Conservation (phyloP, 1,140 invertebrate species). For the Drosophila auraria region DNA sequence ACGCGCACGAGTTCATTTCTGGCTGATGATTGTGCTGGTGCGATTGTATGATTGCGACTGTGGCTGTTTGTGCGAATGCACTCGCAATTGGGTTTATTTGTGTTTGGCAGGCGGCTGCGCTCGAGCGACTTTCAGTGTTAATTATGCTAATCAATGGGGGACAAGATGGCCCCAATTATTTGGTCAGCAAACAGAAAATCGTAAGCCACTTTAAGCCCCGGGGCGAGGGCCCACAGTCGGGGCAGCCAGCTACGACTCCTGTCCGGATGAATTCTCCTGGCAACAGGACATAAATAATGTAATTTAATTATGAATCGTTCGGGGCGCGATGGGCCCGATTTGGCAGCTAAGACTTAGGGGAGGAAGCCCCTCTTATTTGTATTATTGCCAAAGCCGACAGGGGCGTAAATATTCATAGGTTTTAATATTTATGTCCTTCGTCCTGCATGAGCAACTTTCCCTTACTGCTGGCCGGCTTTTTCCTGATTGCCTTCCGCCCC, state of each 20-base stretch:
- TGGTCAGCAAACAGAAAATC: slow-evolving; percentile 67
- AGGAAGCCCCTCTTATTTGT: slow-evolving; percentile 25
- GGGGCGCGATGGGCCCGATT: slow-evolving; percentile 36
- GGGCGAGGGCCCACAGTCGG: slow-evolving; percentile 35
- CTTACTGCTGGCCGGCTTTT: slow-evolving; percentile 17
- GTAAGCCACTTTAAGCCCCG: slow-evolving; percentile 73
- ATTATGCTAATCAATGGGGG: slow-evolving; percentile 57
- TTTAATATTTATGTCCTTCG: slow-evolving; percentile 59
- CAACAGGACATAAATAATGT: slow-evolving; percentile 73
- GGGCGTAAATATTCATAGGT: slow-evolving; percentile 69
- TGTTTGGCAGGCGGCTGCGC: slow-evolving; percentile 23
- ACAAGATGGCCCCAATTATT: slow-evolving; percentile 64
- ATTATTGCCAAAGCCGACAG: slow-evolving; percentile 61
- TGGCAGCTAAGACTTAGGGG: slow-evolving; percentile 32
- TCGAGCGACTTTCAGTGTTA: slow-evolving; percentile 38
- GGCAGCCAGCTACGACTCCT: slow-evolving; percentile 31
- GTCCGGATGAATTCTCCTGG: slow-evolving; percentile 47
- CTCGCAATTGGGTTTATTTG: slow-evolving; percentile 13
- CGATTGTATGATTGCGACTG: slow-evolving; percentile 10
- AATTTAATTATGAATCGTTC: slow-evolving; percentile 77
- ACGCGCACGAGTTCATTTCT: slow-evolving; percentile 31
- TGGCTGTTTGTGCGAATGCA: slow-evolving; percentile 33
- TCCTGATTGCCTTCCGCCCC: slow-evolving; percentile 46
- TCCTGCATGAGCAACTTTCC: slow-evolving; percentile 50
- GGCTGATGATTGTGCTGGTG: background rate